Evolutionary conservation across 2,888 invertebrate species (phyloP).

Genomic region (Phlogophora meticulosa): DNA sequence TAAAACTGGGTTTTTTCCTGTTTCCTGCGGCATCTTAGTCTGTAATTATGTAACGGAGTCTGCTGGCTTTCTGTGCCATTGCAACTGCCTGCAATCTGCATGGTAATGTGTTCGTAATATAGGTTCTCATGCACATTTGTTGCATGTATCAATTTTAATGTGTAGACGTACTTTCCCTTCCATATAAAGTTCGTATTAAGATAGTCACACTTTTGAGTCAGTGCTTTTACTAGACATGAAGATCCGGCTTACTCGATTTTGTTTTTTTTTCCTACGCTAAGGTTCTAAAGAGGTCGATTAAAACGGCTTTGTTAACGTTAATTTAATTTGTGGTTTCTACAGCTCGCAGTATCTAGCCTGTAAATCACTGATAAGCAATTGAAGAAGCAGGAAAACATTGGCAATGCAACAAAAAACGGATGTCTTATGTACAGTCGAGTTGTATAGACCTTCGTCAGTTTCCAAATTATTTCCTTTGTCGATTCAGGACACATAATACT

Average conservation of each 20-base stretch:
- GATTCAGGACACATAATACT: background rate
- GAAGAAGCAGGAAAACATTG: conserved; percentile 23
- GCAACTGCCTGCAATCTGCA: conserved; percentile 12
- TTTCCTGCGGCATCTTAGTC: background rate
- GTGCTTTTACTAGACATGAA: background rate
- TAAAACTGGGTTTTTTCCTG: background rate
- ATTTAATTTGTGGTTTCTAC: conserved; percentile 23
- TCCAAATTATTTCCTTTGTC: background rate
- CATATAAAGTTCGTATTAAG: background rate
- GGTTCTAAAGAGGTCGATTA: conserved; percentile 25
- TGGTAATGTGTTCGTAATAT: conserved; percentile 18
- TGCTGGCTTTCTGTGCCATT: background rate
- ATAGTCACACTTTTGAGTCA: too few relatives aligned
- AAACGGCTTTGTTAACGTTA: conserved; percentile 19
- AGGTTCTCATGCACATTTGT: conserved; percentile 11
- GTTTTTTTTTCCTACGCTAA: background rate
- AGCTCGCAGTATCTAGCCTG: background rate
- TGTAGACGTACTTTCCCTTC: background rate
- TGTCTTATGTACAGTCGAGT: background rate
- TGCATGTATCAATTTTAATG: conserved; percentile 17
- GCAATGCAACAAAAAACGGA: background rate
- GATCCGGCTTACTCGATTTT: conserved; percentile 14
- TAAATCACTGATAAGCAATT: background rate
- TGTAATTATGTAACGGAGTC: conserved; percentile 6
- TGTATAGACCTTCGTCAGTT: background rate